Evolutionary conservation across 35 echinoderm and acorn worm species (phyloP).

Genomic region (Acanthaster planci): DNA sequence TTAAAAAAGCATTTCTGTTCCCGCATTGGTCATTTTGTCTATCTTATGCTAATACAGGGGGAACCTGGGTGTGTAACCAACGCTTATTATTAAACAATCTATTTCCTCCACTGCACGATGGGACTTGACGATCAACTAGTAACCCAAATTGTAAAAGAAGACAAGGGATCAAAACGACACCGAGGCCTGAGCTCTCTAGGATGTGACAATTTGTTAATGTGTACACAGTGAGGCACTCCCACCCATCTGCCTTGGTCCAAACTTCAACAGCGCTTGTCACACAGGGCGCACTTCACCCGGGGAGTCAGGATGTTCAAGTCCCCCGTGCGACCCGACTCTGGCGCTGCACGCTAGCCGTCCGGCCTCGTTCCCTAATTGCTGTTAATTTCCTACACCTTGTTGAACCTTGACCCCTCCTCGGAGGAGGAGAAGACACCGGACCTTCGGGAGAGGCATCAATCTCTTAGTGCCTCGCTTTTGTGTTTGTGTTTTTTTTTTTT

Average conservation of each 20-base stretch:
- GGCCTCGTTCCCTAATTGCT: neutral
- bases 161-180: no score
- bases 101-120: neutral
- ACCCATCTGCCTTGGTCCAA: slow-evolving; percentile 3
- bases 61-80: neutral
- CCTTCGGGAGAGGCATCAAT: neutral
- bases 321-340: neutral
- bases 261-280: neutral
- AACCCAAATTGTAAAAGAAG: neutral
- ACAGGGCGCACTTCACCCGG: neutral
- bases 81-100: neutral
- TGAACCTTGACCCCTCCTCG: slow-evolving; percentile 7
- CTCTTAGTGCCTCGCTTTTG: neutral
- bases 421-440: neutral
- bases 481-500: neutral
- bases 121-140: slow-evolving; percentile 15
- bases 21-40: neutral
- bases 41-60: neutral
- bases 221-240: neutral
- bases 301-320: neutral
- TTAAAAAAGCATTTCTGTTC: neutral
- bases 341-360: no score
- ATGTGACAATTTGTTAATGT: slow-evolving; percentile 24
- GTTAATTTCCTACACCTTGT: slow-evolving; percentile 8
- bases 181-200: no score